Evolutionary conservation across 2,888 invertebrate genomes (phyloP).

Genomic region (Actias luna): DNA sequence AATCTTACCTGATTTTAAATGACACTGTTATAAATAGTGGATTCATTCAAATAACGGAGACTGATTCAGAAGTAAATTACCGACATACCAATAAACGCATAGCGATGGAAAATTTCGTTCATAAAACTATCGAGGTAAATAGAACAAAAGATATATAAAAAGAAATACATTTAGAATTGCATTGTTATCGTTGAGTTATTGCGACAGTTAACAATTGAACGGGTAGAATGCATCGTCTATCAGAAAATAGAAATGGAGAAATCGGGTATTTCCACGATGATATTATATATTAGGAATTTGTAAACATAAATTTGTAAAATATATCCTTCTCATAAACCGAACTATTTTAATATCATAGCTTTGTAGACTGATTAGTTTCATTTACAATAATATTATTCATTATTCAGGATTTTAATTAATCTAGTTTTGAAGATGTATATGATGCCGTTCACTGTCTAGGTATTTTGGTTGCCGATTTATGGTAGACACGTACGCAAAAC

Average conservation of each 20-base stretch:
- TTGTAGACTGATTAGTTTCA: background rate
- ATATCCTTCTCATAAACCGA: background rate
- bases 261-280: background rate
- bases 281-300: background rate
- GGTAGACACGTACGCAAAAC: too few relatives aligned
- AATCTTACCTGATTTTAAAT: background rate
- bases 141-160: background rate
- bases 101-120: background rate
- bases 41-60: background rate
- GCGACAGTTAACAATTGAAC: background rate
- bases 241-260: constrained; percentile 3
- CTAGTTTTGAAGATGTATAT: too few relatives aligned
- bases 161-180: background rate
- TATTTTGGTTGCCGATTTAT: too few relatives aligned
- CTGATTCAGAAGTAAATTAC: background rate
- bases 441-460: too few relatives aligned
- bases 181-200: background rate
- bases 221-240: background rate
- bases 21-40: background rate
- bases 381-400: background rate
- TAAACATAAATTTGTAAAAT: background rate
- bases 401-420: background rate
- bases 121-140: background rate
- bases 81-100: background rate
- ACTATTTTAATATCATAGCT: background rate